Evolutionary conservation across 2,888 invertebrate species (phyloP), one percentile per base, ranked within the genome.

Genomic region (Patella caerulea): DNA sequence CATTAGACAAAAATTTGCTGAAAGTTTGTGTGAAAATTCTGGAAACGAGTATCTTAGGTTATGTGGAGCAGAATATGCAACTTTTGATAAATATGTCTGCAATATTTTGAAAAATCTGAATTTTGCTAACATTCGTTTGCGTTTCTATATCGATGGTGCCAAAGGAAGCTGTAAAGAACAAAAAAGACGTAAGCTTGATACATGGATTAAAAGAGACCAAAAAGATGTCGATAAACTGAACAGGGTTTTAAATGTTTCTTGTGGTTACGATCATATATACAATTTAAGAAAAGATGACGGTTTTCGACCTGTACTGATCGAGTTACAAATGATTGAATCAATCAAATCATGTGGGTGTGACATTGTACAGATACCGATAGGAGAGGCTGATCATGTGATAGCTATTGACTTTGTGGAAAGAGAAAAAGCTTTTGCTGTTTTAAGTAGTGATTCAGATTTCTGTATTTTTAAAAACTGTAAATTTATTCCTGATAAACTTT

Each of bases 391-490:
- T 78, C 79, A 79, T 73, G 73, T 86, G 5, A 78, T 91, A 7
- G 89, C 89, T 4, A 83, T 85, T 78, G 86, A 85, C 71, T 78
- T 91, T 52, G 71, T 74, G 11, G 83, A 84, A 7, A 78, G 90
- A 56, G 83, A 83, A 12, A 86, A 87, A 71, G 91, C 90, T 2
- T 89, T 79, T 79, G 88, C 88, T 34, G 82, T 91, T 29, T 65
- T 90, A 19, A 88, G 88, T 74, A 90, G 90, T 82, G 91, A 91
- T 77, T 87, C 90, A 14, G 91, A 91, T 79, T 91, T 91, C 78
- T 87, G 88, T 79, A 84, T 91, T 56, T 89, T 91, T 78, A 82
- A 83, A 74, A 83, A 86, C 78, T 83, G 87, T 77, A 72, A 83
- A n/a, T 84, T 89, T 74, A 87, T 91, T 73, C 86, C 88, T 2